Evolutionary conservation across 2,888 invertebrate genomes (phyloP), one percentile per base, ranked within the genome.

Genomic region (Carpatolechia fugitivella): DNA sequence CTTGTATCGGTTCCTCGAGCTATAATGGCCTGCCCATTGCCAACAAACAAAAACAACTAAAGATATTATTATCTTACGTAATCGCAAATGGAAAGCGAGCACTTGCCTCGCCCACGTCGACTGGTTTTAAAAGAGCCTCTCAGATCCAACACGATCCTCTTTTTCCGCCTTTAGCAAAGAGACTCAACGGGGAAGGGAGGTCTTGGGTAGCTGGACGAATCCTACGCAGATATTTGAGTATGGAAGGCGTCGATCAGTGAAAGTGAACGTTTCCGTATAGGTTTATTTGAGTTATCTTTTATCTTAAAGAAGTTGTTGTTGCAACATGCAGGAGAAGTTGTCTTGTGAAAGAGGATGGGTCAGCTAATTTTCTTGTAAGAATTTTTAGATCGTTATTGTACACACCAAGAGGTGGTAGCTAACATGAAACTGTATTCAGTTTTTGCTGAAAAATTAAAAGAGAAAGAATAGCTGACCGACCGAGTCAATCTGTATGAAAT

Each of bases 181-280:
- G 16, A 6, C 8, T 3, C 7, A 18, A 1, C 16, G 40, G 18
- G 20, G 4, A 10, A 11, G 18, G 40, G 18, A 41, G 40, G 40
- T 41, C 40, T 20, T 18, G 18, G 10, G 10, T 18, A 41, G 18
- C 18, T 41, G 40, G 40, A 18, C 18, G 18, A 10, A 5, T 48
- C 47, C 47, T 48, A 48, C 47, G 33, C 47, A 41, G 11, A 41
- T 33, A 13, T 48, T 30, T 31, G 16, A 48, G 31, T 30, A 33
- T 31, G 31, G 47, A 16, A 48, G 47, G 31, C 47, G 47, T 48
- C 33, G 10, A 14, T 48, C 35, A 49, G 49, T 49, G 49, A 49
- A 49, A 49, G 49, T 36, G 14, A 36, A 36, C 13, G 40, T 18
- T 41, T 41, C 40, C 38, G 14, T 38, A 14, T 41, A 10, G 16